Base-by-base conservation (phyloP, 2,797 vertebrate species). In the Mus caroli region DNA sequence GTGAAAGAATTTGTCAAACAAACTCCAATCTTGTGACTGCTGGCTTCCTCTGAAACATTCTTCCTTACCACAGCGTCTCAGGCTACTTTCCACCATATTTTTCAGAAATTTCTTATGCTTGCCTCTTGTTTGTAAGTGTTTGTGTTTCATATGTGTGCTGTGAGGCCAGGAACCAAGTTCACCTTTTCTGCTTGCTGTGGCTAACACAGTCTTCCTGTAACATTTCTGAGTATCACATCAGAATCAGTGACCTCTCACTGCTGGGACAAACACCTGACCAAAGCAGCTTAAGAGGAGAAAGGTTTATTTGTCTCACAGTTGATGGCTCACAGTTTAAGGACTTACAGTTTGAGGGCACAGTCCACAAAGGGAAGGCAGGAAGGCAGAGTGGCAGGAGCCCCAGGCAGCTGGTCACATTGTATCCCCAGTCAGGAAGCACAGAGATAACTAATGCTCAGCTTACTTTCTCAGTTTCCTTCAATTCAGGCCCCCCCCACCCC, bases 201-300 rank as follows among this genome's bases (percentile, higher is more conserved):
- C 2, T 37, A 24, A 4, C 12, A 8, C 15, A 0, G 26, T 22
- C 31, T 54, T 24, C 14, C 50, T 10, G 10, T 26, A 1, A 15
- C 52, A 0, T 11, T 17, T 17, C 12, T 71, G 56, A 14, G 62
- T 26, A 28, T 87, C 62, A 52, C 62, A 24, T 52, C 75, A n/a
- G 46, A 60, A 71, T 73, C 54, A 62, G 17, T 12, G 0, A 80
- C 71, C 13, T n/a, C 54, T 34, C 10, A 14, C 26, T 20, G 43
- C 43, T 64, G 31, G 50, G 84, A 52, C 84, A 54, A 85, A 64
- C 13, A 40, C 26, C 28, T 64, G 82, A 64, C 83, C 46, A 22
- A 56, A 56, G n/a, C 26, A 37, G 0, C 12, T 6, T 67, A 34
- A 34, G 43, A 50, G 60, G 60, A 64, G 60, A 46, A 67, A 43